Conservation (phyloP, 2,113 vertebrate species). For the Amphiprion percula region DNA sequence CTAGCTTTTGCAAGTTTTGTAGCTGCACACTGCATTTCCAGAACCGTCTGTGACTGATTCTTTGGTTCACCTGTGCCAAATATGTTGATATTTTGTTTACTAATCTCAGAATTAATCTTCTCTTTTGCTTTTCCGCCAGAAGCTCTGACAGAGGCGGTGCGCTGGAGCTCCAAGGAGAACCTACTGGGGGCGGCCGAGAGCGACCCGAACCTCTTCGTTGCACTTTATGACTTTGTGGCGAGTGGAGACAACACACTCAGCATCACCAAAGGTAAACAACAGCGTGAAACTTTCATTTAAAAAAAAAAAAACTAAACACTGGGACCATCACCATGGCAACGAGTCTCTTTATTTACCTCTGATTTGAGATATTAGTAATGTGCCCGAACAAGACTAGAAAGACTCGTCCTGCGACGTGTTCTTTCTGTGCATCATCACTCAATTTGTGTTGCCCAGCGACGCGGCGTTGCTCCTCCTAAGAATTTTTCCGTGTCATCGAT, state of each 20-base stretch:
- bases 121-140: constrained; percentile 82
- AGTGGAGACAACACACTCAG: constrained; percentile 99
- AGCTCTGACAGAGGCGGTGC: constrained; percentile 96
- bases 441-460: constrained; percentile 32
- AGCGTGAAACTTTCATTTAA: not conserved
- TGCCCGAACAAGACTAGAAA: not conserved
- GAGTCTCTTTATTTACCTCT: not conserved
- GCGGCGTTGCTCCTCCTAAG: not conserved
- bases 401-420: not conserved
- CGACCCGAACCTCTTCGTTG: constrained; percentile 99
- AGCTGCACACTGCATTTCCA: not conserved
- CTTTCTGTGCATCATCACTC: constrained; percentile 19
- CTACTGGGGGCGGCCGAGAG: constrained; percentile 96
- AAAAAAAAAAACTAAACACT: accelerated
- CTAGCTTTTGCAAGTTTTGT: not conserved
- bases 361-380: not conserved
- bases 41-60: not conserved
- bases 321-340: not conserved
- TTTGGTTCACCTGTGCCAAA: not conserved
- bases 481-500: constrained; percentile 1
- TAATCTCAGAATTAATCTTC: not conserved
- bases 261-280: constrained; percentile 96
- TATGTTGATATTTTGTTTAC: not conserved
- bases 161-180: constrained; percentile 99
- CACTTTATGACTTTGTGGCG: constrained; percentile 99